Conservation (phyloP, 1,140 invertebrate species). For the Ostrea edulis region DNA sequence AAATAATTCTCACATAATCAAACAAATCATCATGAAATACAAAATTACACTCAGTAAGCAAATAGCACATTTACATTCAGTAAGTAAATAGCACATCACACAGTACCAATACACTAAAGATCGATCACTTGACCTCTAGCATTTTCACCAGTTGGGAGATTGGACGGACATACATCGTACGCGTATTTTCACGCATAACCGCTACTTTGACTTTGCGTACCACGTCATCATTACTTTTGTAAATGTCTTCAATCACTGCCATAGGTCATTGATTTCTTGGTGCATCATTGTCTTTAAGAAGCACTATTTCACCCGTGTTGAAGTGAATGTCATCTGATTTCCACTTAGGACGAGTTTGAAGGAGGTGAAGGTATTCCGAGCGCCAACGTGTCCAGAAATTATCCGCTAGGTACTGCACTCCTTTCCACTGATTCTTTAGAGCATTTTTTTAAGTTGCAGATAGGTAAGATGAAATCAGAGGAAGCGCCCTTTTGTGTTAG, state of each 20-base stretch:
- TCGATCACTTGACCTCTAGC: too few relatives aligned
- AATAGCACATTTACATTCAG: too few relatives aligned
- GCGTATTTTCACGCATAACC: too few relatives aligned
- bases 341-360: conserved; percentile 50
- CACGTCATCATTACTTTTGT: conserved; percentile 2
- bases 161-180: too few relatives aligned
- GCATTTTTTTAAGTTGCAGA: conserved; percentile 46
- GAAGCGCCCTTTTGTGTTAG: conserved; percentile 50
- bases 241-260: background rate
- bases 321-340: conserved; percentile 1
- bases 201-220: conserved; percentile 39
- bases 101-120: too few relatives aligned
- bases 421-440: conserved; percentile 57
- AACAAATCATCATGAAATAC: too few relatives aligned
- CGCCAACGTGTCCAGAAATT: conserved; percentile 56
- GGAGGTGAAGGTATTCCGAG: conserved; percentile 45
- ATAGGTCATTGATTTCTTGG: conserved; percentile 41
- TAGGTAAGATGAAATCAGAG: background rate
- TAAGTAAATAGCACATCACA: too few relatives aligned
- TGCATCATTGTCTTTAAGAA: conserved; percentile 34
- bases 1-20: too few relatives aligned
- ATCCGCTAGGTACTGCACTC: conserved; percentile 54
- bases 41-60: too few relatives aligned
- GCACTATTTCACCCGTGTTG: conserved; percentile 54
- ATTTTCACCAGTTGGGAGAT: too few relatives aligned